Base-by-base conservation (phyloP, 2,113 vertebrate species). In the Corydoras sp. region DNA sequence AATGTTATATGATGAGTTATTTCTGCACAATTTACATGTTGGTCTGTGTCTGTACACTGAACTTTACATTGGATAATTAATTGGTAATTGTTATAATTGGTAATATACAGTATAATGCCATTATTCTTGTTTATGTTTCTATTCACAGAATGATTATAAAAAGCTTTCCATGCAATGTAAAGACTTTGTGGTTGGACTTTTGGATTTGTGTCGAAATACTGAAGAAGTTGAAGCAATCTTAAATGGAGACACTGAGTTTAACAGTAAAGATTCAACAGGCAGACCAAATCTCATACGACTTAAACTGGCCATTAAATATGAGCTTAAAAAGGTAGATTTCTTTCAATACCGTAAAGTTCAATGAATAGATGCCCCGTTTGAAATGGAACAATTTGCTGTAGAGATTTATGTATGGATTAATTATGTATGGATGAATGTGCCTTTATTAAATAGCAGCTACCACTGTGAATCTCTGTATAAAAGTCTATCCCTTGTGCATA, bases 241-340 rank as follows among this genome's bases (percentile, higher is more conserved):
- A 78, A 97, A 95, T 0, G 96, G 96, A 30, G 92, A 97, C 15
- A 83, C 86, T 1, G 92, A 94, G 54, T 83, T 74, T 8, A 76
- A 70, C 62, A 79, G 79, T 61, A 81, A 54, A 6, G 88, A 87
- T 72, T 86, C 87, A 11, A 79, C 15, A 0, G 77, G 84, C 65
- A 89, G 91, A 54, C 95, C 92, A 13, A 93, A 90, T 79, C 93
- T 97, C 15, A 92, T 93, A 77, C 92, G 94, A 59, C 85, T 99
- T 85, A 98, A 98, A 85, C 92, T 96, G 0, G 95, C 95, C 78
- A 96, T 99, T 83, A 98, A 98, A 76, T 99, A 96, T 10, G 95
- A 98, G 82, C 90, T 98, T 0, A 99, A 99, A 89, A 98, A 98
- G 91, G 96, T 99, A 86, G 88, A 87, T 48, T 24, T 7, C 14